Evolutionary conservation across 2,888 invertebrate species (phyloP).

Genomic region (Synanthedon andrenaeformis): DNA sequence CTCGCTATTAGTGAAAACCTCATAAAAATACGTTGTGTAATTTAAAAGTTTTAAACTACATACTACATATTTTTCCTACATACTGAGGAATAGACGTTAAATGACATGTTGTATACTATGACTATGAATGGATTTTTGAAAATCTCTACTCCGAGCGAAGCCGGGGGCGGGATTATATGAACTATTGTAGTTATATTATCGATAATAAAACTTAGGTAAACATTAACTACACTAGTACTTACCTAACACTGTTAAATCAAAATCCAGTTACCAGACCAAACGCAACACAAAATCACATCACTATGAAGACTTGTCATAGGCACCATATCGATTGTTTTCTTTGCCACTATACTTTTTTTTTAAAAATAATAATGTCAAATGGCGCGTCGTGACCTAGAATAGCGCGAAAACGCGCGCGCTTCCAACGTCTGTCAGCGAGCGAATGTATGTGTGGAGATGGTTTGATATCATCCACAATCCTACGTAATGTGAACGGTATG

Average conservation of each 20-base stretch:
- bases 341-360: background rate
- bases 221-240: background rate
- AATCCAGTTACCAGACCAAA: background rate
- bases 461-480: slow-evolving; percentile 15
- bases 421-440: slow-evolving; percentile 30
- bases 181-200: background rate
- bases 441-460: slow-evolving; percentile 34
- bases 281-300: background rate
- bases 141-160: too few species aligned
- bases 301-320: background rate
- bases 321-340: background rate
- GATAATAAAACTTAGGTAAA: background rate
- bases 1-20: too few species aligned
- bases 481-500: slow-evolving; percentile 15
- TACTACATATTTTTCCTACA: too few species aligned
- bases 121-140: too few species aligned
- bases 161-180: too few species aligned
- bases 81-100: too few species aligned
- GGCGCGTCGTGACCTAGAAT: slow-evolving; percentile 26
- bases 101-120: too few species aligned
- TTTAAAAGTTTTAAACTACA: too few species aligned
- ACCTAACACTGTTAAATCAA: background rate
- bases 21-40: too few species aligned
- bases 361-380: slow-evolving; percentile 14
- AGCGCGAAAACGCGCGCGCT: slow-evolving; percentile 33